Evolutionary conservation across 1,140 invertebrate species (phyloP).

Genomic region (Cydia splendana): DNA sequence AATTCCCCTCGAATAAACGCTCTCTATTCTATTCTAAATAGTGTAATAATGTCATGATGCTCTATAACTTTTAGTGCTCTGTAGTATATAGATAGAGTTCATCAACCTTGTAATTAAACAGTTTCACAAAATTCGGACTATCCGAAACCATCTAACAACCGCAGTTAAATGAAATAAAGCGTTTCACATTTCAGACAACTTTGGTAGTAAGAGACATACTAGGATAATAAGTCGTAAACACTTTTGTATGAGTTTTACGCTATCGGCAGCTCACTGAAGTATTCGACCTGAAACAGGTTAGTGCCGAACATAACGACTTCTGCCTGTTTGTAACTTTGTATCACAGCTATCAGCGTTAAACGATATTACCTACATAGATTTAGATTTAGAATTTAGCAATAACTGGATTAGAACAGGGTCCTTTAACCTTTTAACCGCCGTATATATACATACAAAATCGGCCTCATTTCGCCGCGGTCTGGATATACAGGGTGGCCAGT

Average conservation of each 20-base stretch:
- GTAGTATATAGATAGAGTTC: not conserved
- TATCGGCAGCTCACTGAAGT: not conserved
- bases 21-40: too few species aligned
- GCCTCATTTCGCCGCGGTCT: too few species aligned
- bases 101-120: not conserved
- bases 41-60: too few species aligned
- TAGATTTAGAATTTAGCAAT: too few species aligned
- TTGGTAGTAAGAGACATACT: not conserved
- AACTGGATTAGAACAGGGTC: too few species aligned
- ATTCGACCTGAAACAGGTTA: not conserved
- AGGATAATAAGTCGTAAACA: not conserved
- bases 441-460: too few species aligned
- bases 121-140: not conserved
- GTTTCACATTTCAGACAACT: not conserved
- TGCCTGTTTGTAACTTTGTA: not conserved
- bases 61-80: not conserved
- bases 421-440: too few species aligned
- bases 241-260: not conserved
- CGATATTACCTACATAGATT: too few species aligned
- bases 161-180: not conserved
- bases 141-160: not conserved
- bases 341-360: not conserved
- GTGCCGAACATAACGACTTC: not conserved
- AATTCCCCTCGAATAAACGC: too few species aligned
- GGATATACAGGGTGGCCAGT: too few species aligned